phyloP scores from a whole-genome alignment of 2,888 invertebrate genomes.

The Chesias legatella region DNA sequence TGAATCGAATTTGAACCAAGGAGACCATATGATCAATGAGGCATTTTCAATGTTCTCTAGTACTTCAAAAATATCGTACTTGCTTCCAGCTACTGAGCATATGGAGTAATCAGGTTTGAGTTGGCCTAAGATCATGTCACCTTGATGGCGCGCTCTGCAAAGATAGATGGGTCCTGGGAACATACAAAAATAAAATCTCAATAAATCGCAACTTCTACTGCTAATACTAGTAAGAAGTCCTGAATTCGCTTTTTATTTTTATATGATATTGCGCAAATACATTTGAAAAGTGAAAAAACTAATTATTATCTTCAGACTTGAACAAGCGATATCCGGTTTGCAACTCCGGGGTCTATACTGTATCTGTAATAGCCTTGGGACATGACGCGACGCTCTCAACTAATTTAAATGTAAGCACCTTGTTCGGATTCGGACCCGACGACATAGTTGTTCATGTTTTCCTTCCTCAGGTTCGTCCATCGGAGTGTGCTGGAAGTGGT shows the following conservation, averaged over 20 bases:
- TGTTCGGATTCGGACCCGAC: constrained; percentile 77
- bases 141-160: constrained; percentile 86
- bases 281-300: no score
- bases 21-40: constrained; percentile 87
- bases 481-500: constrained; percentile 89
- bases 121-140: constrained; percentile 87
- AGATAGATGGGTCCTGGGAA: constrained; percentile 82
- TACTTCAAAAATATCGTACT: constrained; percentile 84
- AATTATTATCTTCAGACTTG: no score
- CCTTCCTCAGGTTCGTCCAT: constrained; percentile 82
- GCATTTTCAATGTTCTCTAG: constrained; percentile 89
- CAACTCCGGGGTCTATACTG: no score
- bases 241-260: no score
- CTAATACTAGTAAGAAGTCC: no score
- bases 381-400: no score
- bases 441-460: constrained; percentile 80
- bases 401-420: constrained; percentile 40
- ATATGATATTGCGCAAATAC: no score
- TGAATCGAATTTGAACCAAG: constrained; percentile 85
- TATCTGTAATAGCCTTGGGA: no score
- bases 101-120: constrained; percentile 79
- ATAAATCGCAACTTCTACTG: no score
- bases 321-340: no score
- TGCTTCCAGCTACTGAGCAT: constrained; percentile 84
- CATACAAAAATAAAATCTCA: constrained; percentile 13